Evolutionary conservation across 2,113 vertebrate species (phyloP), one percentile per base, ranked within the genome.

Genomic region (Cebidichthys violaceus): DNA sequence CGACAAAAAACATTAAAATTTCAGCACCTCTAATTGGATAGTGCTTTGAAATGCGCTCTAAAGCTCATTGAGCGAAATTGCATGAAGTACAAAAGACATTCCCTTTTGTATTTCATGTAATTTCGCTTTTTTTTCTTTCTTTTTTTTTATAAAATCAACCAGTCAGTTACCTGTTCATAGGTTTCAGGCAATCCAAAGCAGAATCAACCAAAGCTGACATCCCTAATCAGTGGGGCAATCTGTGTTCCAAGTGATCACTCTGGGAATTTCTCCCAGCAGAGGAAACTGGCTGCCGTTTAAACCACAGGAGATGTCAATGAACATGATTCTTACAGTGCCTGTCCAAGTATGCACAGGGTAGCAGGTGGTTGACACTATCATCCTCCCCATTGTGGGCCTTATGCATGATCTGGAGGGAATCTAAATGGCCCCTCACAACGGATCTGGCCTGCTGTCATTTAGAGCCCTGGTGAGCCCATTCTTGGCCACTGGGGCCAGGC

Each of bases 381-480:
- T 31, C 65, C 68, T 76, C 31, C 70, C 57, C 68, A 82, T 57
- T 82, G 75, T 75, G 69, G 59, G 31, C 69, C 70, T 85, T 55
- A 81, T 79, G 77, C 61, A 82, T 70, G 78, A 89, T 87, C 57
- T 81, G 60, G 80, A 85, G 41, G 50, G 66, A 33, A 57, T 86
- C 77, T 83, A 93, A 91, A 86, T 57, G 62, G 66, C 45, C 75
- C 69, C 81, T 84, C 84, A 78, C 47, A 57, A 59, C 86, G 69
- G 78, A 84, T 82, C 66, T 66, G 74, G 87, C 73, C 74, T 65
- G 79, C 72, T 87, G 89, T 84, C 76, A 82, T 74, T 66, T 74
- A 70, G 39, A 88, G 73, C 66, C 72, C 87, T 31, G 31, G 74
- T 81, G 78, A 64, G 77, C 55, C 37, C 65, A 68, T 81, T 75